Evolutionary conservation across 2,888 invertebrate genomes (phyloP).

Genomic region (Drosophila borborema): DNA sequence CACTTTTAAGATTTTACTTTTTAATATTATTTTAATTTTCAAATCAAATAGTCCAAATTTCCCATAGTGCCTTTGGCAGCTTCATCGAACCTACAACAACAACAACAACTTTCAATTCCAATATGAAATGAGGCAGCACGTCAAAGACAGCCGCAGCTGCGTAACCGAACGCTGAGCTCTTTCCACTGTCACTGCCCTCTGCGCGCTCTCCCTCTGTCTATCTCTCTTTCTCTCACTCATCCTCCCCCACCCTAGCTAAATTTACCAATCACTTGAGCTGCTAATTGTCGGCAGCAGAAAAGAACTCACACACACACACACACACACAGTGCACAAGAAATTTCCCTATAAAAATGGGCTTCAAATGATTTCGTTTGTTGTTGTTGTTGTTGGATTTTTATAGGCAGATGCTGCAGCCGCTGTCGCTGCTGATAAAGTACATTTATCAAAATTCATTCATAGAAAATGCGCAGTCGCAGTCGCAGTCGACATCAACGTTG

Average conservation of each 20-base stretch:
- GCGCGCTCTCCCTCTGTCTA: neutral
- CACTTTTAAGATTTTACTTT: neutral
- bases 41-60: neutral
- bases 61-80: slow-evolving; percentile 21
- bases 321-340: slow-evolving; percentile 38
- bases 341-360: slow-evolving; percentile 66
- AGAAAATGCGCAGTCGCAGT: slow-evolving; percentile 48
- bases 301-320: slow-evolving; percentile 26
- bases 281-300: slow-evolving; percentile 76
- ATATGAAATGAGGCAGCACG: slow-evolving; percentile 79
- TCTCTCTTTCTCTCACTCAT: neutral
- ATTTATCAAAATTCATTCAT: slow-evolving; percentile 81
- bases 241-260: neutral
- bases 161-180: neutral
- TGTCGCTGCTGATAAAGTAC: slow-evolving; percentile 67
- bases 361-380: slow-evolving; percentile 26
- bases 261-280: slow-evolving; percentile 72
- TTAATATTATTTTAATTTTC: neutral
- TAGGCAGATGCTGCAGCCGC: slow-evolving; percentile 44
- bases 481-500: slow-evolving; percentile 5
- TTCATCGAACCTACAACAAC: slow-evolving; percentile 43
- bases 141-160: slow-evolving; percentile 69
- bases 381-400: slow-evolving; percentile 35
- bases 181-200: neutral
- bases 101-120: slow-evolving; percentile 70